A percentile compares a stretch with the other conserved stretches of the same genome.
These are phyloP conservation scores for Sternotherus odoratus DNA, from an alignment of 2,797 vertebrate genomes.

Conservation along the genomic window DNA sequence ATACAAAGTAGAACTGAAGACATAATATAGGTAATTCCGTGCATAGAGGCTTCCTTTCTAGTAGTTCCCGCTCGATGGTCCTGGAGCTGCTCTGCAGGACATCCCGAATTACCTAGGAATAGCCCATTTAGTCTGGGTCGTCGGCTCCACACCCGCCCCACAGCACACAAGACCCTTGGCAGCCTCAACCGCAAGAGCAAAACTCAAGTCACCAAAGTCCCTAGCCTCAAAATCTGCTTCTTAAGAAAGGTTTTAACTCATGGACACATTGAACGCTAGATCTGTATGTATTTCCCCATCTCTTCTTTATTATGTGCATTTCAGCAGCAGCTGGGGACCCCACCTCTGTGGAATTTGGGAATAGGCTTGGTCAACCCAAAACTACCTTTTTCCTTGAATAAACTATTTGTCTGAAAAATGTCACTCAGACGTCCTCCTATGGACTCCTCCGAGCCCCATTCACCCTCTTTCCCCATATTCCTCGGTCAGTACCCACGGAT, in stretches of 20 bases:
- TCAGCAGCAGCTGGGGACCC: neutral
- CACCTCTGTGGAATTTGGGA: neutral
- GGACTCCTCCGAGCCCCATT: neutral
- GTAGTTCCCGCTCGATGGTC: neutral
- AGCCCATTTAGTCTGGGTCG: neutral
- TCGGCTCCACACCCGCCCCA: neutral
- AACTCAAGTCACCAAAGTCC: neutral
- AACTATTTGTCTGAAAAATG: neutral
- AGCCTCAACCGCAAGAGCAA: neutral
- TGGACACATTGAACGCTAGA: fast-evolving
- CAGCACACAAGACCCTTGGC: neutral
- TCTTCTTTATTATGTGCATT: neutral
- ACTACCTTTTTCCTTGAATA: neutral
- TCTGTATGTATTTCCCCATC: neutral
- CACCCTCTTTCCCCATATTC: too few relatives aligned
- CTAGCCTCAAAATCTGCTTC: neutral
- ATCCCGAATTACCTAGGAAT: neutral
- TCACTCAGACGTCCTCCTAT: neutral
- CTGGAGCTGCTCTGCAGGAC: neutral
- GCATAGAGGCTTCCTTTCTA: neutral
- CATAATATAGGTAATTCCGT: neutral
- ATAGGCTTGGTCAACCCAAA: neutral
- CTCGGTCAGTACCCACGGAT: neutral
- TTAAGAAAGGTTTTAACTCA: neutral
- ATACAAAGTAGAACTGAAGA: neutral